Evolutionary conservation across 2,113 vertebrate genomes (phyloP).

Genomic region (Rynchops niger): DNA sequence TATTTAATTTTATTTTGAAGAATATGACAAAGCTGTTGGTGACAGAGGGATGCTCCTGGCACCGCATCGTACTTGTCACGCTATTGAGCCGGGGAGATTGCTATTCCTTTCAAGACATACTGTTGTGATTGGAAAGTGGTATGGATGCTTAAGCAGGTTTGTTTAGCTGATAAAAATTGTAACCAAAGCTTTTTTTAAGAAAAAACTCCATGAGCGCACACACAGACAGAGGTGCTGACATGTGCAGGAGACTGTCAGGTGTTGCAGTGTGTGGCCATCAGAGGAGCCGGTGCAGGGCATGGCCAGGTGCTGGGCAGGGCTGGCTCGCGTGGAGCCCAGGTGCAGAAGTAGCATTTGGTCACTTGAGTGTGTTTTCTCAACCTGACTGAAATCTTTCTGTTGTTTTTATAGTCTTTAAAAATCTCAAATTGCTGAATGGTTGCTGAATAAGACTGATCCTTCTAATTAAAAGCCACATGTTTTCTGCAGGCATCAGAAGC

Average conservation of each 20-base stretch:
- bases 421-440: background rate
- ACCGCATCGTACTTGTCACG: accelerated
- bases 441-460: background rate
- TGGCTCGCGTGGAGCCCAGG: background rate
- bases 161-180: background rate
- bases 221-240: background rate
- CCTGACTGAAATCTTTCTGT: background rate
- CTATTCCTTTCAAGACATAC: background rate
- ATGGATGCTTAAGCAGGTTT: background rate
- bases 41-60: background rate
- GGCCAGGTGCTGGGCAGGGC: background rate
- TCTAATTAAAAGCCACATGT: accelerated
- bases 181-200: background rate
- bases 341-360: background rate
- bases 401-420: background rate
- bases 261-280: background rate
- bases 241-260: background rate
- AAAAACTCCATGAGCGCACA: no score
- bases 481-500: background rate
- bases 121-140: no score
- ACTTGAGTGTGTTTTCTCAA: background rate
- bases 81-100: background rate
- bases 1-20: background rate
- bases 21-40: background rate
- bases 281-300: background rate